Conservation (phyloP, 2,888 invertebrate species). For the Chrysina gloriosa region DNA sequence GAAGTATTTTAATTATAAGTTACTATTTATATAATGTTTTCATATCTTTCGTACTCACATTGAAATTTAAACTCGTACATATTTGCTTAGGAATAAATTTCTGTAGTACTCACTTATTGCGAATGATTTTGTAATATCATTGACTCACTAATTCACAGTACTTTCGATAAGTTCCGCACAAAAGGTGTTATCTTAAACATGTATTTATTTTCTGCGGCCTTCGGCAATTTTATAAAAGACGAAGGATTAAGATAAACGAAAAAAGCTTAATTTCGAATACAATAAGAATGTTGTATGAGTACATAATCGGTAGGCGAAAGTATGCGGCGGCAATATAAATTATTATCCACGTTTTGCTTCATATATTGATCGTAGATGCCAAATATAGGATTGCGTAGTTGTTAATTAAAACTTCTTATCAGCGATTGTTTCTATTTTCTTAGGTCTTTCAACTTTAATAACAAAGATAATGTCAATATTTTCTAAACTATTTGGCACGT, state of each 20-base stretch:
- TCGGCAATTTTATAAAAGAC: slow-evolving; percentile 1
- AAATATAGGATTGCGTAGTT: background rate
- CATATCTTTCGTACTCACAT: too few species aligned
- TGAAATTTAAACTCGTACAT: background rate
- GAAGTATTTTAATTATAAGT: slow-evolving; percentile 3
- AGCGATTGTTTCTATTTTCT: slow-evolving; percentile 5
- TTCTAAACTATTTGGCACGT: background rate
- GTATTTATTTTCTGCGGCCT: background rate
- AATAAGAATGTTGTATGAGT: too few species aligned
- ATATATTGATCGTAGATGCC: background rate
- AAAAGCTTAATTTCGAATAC: slow-evolving; percentile 3
- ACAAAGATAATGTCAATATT: background rate
- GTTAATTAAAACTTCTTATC: background rate
- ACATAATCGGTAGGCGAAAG: too few species aligned
- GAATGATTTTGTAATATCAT: background rate
- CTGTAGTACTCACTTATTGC: background rate
- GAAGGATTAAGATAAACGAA: background rate
- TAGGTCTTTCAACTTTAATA: slow-evolving; percentile 11
- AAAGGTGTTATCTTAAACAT: background rate
- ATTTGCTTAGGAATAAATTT: background rate
- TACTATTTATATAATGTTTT: slow-evolving; percentile 1
- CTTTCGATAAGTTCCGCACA: background rate
- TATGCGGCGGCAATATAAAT: background rate
- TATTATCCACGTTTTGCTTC: background rate
- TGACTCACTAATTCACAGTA: slow-evolving; percentile 5